Base-by-base conservation (phyloP, 2,888 invertebrate species). In the Drosophila kanekoi region DNA sequence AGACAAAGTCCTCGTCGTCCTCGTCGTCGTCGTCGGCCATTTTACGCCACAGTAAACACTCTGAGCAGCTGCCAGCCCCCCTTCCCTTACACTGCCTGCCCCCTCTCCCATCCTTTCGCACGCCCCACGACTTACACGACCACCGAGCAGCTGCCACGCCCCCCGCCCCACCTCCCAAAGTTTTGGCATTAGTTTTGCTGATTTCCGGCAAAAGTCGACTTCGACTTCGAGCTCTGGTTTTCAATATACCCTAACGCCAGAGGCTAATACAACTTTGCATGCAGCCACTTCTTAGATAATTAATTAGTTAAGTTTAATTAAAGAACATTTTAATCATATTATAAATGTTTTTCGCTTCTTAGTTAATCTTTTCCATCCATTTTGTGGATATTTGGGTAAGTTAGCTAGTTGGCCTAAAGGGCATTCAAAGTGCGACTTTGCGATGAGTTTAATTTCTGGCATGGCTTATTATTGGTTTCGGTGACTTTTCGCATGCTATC, bases 111-210 rank as follows among this genome's bases (percentile, higher is more conserved):
- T 11, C 20, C 41, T 44, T 48, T 37, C 51, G 44, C 37, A 59
- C 66, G 77, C 74, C 74, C 62, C 59, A 53, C 47, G 45, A 66
- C 58, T 77, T 78, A 77, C 78, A 70, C 62, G 74, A 73, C 87
- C 87, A 49, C 84, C 57, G 33, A 73, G 58, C 84, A 80, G 58
- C 73, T 70, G 61, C 64, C 73, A 61, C 69, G 69, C 67, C 61
- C 16, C 43, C 41, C 44, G 23, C 48, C 20, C 32, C 53, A 16
- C 16, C 58, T n/a, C 40, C 32, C 40, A 80, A 88, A 80, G 63
- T 82, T 87, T 78, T 44, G 44, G 81, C 80, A 72, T 87, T 88
- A 87, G 83, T 86, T 83, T 77, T 66, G 56, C 78, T 78, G 89
- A 84, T 83, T 88, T 88, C 78, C 89, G 67, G 60, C 58, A 41